Conservation (phyloP, 2,113 vertebrate genomes). For the Macrotis lagotis region DNA sequence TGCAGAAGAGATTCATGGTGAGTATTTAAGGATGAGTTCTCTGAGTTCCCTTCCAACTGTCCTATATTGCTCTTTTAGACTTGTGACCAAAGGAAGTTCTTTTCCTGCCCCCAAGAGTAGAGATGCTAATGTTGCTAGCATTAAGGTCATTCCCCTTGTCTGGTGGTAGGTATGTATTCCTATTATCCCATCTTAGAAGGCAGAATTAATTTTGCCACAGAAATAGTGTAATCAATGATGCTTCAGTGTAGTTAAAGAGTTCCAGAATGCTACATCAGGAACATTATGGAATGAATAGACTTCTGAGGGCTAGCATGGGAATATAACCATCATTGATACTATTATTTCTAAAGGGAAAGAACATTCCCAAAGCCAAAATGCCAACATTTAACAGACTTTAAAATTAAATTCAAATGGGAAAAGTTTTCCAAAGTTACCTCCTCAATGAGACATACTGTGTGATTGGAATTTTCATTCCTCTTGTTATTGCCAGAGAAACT, state of each 20-base stretch:
- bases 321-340: background rate
- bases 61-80: background rate
- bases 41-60: background rate
- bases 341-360: background rate
- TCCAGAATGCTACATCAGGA: background rate
- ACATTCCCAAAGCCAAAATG: background rate
- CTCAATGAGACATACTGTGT: background rate
- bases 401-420: background rate
- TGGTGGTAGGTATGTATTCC: background rate
- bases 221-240: background rate
- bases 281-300: background rate
- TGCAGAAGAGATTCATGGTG: background rate
- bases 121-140: background rate
- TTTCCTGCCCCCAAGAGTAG: background rate
- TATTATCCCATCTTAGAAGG: background rate
- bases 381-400: background rate
- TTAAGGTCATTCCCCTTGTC: background rate
- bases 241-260: background rate
- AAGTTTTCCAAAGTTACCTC: background rate
- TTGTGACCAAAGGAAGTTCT: background rate
- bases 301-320: background rate
- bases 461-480: background rate
- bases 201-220: background rate
- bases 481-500: background rate
- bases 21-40: background rate